Evolutionary conservation across 2,888 invertebrate species (phyloP).

Genomic region (Coleophora deauratella): DNA sequence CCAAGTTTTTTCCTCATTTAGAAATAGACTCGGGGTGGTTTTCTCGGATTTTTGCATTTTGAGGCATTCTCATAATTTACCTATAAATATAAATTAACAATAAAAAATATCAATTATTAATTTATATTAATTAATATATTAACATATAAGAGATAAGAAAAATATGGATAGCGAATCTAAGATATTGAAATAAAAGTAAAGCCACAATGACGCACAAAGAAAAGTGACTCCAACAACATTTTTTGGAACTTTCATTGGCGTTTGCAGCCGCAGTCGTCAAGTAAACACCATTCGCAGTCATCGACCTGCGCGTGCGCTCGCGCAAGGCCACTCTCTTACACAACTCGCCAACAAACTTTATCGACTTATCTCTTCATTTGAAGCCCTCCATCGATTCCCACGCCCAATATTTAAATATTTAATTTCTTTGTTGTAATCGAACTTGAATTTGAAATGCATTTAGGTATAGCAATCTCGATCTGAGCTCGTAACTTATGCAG

Average conservation of each 20-base stretch:
- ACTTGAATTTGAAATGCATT: background rate
- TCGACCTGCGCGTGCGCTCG: conserved; percentile 43
- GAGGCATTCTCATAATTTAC: no score
- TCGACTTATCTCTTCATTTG: conserved; percentile 24
- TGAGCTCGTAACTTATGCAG: conserved; percentile 3
- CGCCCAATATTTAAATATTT: background rate
- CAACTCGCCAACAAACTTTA: conserved; percentile 48
- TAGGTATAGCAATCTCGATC: background rate
- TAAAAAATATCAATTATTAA: no score
- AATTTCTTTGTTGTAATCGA: conserved; percentile 9
- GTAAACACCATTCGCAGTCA: conserved; percentile 62
- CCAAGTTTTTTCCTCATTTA: no score
- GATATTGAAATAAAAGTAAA: no score
- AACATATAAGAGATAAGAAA: no score
- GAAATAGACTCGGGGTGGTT: no score
- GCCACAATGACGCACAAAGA: conserved; percentile 1
- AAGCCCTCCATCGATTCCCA: no score
- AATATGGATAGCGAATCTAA: no score
- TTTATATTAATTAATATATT: no score
- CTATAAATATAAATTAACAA: no score
- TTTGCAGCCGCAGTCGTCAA: conserved; percentile 49
- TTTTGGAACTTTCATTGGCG: conserved; percentile 49
- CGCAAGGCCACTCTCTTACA: conserved; percentile 66
- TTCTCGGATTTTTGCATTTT: no score
- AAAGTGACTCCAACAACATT: conserved; percentile 29